Base-by-base conservation (phyloP, 2,797 vertebrate genomes). In the Champsocephalus gunnari region DNA sequence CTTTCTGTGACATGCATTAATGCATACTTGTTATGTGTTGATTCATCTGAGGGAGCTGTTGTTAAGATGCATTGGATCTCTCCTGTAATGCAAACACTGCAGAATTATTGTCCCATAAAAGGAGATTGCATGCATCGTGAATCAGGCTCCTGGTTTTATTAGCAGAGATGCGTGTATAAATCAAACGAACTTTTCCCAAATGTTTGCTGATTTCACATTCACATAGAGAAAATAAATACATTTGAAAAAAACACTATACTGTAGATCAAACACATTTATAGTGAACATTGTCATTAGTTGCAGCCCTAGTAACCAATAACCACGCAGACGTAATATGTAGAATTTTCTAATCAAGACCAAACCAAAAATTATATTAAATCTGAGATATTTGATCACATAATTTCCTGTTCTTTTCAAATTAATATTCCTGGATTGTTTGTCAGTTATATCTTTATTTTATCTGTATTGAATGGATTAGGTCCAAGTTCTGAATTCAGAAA, bases 31-130 rank as follows among this genome's bases (percentile, higher is more conserved):
- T 55, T n/a, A 24, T 63, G 24, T 55, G 43, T 55, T 38, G 53
- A 32, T 32, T 13, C 28, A 41, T n/a, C 13, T 47, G 12, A 4
- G 57, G 28, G 41, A 41, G 7, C 9, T 7, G 32, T 34, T 17
- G 16, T 8, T 45, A 34, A 16, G 49, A 67, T n/a, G 50, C 57
- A 11, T 66, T 49, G 50, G 13, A 43, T 64, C 38, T 51, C 53
- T 21, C 12, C n/a, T 1, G 44, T 24, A 44, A 56, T 43, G 12
- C 10, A 51, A 44, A 47, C 41, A 53, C 12, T 14, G 17, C 61
- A 44, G 45, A 54, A 47, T 24, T 34, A 10, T 54, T 54, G 53
- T 69, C 53, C 13, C 41, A 34, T 28, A 14, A 51, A 34, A 61
- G 47, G n/a, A 48, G 10, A 17, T 47, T 4, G 2, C 56, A 41